Evolutionary conservation across 1,140 invertebrate species (phyloP), one percentile per base, ranked within the genome.

Genomic region (Mizuhopecten yessoensis): DNA sequence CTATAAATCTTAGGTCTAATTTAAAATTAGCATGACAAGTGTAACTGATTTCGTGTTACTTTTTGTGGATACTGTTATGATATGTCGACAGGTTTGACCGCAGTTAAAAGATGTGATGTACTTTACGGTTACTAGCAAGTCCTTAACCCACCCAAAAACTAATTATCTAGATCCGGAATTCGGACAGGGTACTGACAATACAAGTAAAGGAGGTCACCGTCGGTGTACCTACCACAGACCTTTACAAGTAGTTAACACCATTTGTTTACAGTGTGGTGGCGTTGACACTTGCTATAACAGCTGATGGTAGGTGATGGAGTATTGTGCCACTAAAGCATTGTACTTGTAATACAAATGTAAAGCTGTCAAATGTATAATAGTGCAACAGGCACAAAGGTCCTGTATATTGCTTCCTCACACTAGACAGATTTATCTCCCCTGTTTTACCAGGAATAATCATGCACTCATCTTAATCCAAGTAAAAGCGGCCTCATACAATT

Each of bases 1-100:
- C 23, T 0, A 75, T 29, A 75, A 29, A 29, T 29, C 57, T 75
- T 9, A 75, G 1, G 17, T 5, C 57, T 75, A 75, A 75, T 75
- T 29, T n/a, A 75, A 75, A 75, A 75, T 75, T 75, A 29, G 57
- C 57, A 75, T 75, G 57, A 75, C 57, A 75, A 75, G 57, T n/a
- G 3, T n/a, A 75, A 75, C 57, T 75, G 57, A 75, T 75, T 75
- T 75, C 57, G n/a, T 75, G 57, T 75, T 75, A 29, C 57, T 29
- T 75, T 75, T 75, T 75, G 57, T 75, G 23, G 29, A 75, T 29
- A 75, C n/a, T 75, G 57, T 75, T 29, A 75, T 29, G 29, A 75
- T 5, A n/a, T 75, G 57, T 75, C 29, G 57, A 75, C 57, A 75
- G 57, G 57, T 75, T 75, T 29, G 57, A 75, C 57, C 57, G n/a